A percentile compares a stretch with the other conserved stretches of the same genome.
phyloP scores from a whole-genome alignment of 1,140 invertebrate genomes.

The Ridgeia piscesae region DNA sequence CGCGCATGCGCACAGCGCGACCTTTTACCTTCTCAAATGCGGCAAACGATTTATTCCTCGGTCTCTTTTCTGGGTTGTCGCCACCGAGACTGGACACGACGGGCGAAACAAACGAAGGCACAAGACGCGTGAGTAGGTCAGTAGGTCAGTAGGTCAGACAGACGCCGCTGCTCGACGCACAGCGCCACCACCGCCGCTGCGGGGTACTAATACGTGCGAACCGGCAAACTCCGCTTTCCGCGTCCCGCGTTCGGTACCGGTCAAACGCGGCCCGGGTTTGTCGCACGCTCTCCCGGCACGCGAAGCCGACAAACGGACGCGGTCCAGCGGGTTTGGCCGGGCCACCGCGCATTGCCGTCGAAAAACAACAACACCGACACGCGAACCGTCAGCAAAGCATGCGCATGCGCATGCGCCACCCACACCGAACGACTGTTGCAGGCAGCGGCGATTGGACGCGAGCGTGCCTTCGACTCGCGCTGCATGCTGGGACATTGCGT shows the following conservation, averaged over 20 bases:
- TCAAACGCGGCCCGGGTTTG: background rate
- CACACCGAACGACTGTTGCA: background rate
- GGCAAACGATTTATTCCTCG: slow-evolving; percentile 12
- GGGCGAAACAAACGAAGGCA: background rate
- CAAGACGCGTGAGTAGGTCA: background rate
- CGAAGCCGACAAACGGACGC: background rate
- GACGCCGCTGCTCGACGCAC: no score
- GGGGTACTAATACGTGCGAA: background rate
- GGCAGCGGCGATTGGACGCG: background rate
- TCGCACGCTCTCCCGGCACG: background rate
- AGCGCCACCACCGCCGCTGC: background rate
- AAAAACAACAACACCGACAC: background rate
- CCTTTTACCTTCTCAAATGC: slow-evolving; percentile 26
- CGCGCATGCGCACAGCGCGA: slow-evolving; percentile 9
- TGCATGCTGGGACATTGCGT: background rate
- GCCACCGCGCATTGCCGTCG: background rate
- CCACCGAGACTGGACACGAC: background rate
- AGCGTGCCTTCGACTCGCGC: background rate
- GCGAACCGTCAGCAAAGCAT: background rate
- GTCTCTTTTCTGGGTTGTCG: background rate
- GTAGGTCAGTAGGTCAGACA: no score
- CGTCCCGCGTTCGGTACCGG: background rate
- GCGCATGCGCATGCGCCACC: background rate
- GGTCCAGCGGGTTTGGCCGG: background rate
- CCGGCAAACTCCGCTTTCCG: background rate